Percentiles rank a stretch among this genome's conserved stretches.
Evolutionary conservation across 2,888 invertebrate genomes (phyloP).

Genomic region (Abscondita cerata): DNA sequence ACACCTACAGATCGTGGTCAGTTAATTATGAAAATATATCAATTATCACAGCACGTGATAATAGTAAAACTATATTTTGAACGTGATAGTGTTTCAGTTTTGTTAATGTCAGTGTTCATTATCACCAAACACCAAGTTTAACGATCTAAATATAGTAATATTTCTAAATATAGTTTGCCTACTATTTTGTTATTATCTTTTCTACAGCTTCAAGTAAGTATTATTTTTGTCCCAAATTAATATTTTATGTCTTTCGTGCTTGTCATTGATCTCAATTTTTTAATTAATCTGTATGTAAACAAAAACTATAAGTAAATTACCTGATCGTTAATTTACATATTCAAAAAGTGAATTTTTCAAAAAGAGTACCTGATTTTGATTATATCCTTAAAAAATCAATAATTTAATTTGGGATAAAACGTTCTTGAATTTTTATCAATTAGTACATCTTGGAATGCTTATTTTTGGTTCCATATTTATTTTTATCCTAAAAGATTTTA

Average conservation of each 20-base stretch:
- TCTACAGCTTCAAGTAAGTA: constrained; percentile 6
- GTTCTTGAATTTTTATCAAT: too few species aligned
- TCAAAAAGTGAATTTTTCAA: too few species aligned
- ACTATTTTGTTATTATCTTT: constrained; percentile 1
- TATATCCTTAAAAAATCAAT: too few species aligned
- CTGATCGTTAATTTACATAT: too few species aligned
- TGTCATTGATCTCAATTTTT: neutral
- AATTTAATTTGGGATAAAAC: too few species aligned
- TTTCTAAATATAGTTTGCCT: constrained; percentile 12
- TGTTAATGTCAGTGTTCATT: neutral
- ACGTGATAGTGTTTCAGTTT: neutral
- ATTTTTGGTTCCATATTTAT: neutral
- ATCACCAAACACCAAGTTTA: neutral
- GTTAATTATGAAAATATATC: neutral
- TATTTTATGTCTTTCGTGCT: neutral
- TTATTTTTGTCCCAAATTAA: neutral
- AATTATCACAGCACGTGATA: constrained; percentile 24
- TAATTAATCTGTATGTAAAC: too few species aligned
- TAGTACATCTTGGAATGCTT: too few species aligned
- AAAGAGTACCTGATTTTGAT: too few species aligned
- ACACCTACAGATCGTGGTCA: neutral
- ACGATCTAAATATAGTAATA: constrained; percentile 1
- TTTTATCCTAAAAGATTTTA: constrained; percentile 1
- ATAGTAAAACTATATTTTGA: constrained; percentile 9
- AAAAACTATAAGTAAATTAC: too few species aligned